Evolutionary conservation across 2,113 vertebrate genomes (phyloP).

Genomic region (Mungos mungo): DNA sequence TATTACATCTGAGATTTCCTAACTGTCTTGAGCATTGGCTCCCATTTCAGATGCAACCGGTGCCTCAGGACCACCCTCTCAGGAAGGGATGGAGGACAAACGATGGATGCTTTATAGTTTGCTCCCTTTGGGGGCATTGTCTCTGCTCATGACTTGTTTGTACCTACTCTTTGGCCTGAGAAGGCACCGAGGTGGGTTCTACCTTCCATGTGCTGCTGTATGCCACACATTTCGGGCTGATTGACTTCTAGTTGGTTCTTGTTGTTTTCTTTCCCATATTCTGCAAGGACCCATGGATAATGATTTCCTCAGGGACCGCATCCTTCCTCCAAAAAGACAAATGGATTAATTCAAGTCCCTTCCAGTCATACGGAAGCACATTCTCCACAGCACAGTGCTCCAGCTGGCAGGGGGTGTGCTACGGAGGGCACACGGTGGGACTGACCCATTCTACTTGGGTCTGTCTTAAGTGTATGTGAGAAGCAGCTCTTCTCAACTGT

Average conservation of each 20-base stretch:
- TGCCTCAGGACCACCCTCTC: not conserved
- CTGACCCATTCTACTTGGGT: not conserved
- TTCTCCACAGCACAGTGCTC: not conserved
- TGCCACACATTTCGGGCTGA: not conserved
- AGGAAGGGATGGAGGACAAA: not conserved
- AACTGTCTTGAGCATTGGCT: not conserved
- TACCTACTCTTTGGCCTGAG: constrained; percentile 38
- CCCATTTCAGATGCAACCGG: constrained; percentile 52
- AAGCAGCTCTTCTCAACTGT: not conserved
- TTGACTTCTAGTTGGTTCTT: not conserved
- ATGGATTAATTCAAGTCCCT: not conserved
- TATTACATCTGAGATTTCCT: not conserved
- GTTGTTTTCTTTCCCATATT: not conserved
- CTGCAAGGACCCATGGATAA: not conserved
- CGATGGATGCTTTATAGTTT: constrained; percentile 31
- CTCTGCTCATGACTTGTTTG: constrained; percentile 32
- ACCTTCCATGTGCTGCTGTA: not conserved
- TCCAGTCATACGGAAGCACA: not conserved
- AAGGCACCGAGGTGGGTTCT: constrained; percentile 61
- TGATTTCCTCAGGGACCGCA: not conserved
- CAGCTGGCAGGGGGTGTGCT: not conserved
- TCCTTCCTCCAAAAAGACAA: not conserved
- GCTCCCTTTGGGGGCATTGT: constrained; percentile 23
- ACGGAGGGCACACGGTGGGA: not conserved
- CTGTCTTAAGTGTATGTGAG: not conserved